A percentile compares a stretch with the other conserved stretches of the same genome.
Evolutionary conservation across 2,888 invertebrate species (phyloP).

Genomic region (Lingula anatina): DNA sequence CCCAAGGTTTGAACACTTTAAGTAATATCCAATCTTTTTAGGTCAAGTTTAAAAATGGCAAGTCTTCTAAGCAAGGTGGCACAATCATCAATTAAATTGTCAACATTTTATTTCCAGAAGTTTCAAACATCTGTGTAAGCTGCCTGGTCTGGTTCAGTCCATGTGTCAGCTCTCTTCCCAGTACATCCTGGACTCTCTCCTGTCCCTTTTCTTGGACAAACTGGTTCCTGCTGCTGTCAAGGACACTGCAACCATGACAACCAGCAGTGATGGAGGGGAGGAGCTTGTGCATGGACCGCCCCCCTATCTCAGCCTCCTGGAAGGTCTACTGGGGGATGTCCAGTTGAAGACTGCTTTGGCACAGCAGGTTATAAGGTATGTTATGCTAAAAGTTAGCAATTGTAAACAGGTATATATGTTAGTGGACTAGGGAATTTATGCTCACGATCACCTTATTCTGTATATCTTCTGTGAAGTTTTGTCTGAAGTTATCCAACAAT

Average conservation of each 20-base stretch:
- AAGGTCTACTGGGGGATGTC: conserved; percentile 24
- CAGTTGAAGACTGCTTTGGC: conserved; percentile 19
- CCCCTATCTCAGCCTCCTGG: conserved; percentile 22
- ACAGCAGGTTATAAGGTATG: conserved; percentile 22
- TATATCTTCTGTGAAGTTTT: too few species aligned
- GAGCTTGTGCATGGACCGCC: conserved; percentile 11
- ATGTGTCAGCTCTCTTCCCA: conserved; percentile 22
- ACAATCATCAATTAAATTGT: too few species aligned
- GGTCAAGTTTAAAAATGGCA: too few species aligned
- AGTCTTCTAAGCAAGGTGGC: too few species aligned
- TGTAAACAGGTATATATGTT: too few species aligned
- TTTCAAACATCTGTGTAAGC: conserved; percentile 27
- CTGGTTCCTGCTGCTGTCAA: conserved; percentile 35
- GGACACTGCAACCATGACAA: conserved; percentile 15
- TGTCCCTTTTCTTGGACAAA: conserved; percentile 20
- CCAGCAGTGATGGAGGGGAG: conserved; percentile 28
- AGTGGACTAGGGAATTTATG: too few species aligned
- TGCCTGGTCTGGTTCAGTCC: conserved; percentile 23
- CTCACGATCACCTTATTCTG: too few species aligned
- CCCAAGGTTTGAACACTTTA: too few species aligned
- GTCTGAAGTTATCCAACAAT: too few species aligned
- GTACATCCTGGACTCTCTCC: conserved; percentile 23
- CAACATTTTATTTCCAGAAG: conserved; percentile 20
- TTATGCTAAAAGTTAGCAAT: too few species aligned
- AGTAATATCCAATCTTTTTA: too few species aligned